Percentiles rank a stretch among this genome's conserved stretches.
Conservation (phyloP, 2,797 vertebrate genomes). For the Natrix natrix region DNA sequence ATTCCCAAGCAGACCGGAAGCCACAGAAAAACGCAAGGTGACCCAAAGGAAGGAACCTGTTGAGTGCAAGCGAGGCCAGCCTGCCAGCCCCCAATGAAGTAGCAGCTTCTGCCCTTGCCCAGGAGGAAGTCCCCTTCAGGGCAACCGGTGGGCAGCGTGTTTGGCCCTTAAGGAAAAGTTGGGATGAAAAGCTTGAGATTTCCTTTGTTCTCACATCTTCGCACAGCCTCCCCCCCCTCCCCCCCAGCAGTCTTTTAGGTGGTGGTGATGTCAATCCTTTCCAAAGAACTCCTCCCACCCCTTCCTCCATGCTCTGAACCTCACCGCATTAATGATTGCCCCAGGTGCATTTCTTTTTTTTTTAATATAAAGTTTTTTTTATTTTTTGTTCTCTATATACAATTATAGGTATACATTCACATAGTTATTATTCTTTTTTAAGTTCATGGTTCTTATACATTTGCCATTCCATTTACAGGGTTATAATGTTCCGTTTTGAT, state of each 20-base stretch:
- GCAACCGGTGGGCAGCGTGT: neutral
- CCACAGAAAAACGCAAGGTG: neutral
- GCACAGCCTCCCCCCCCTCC: neutral
- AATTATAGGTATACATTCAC: too few species aligned
- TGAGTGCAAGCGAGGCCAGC: neutral
- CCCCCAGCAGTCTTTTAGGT: neutral
- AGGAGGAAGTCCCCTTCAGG: neutral
- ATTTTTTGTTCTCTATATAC: too few species aligned
- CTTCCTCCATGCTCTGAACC: too few species aligned
- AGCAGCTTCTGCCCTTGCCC: neutral
- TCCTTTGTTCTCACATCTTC: neutral
- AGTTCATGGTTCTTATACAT: too few species aligned
- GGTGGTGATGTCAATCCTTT: neutral
- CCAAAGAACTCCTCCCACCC: too few species aligned
- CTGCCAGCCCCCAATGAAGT: neutral
- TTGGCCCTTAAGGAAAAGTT: neutral
- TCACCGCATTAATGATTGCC: neutral
- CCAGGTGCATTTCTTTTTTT: neutral
- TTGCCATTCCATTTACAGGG: too few species aligned
- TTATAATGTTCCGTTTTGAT: too few species aligned
- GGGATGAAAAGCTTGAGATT: neutral
- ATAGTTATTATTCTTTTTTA: too few species aligned
- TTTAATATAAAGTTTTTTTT: too few species aligned
- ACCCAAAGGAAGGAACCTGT: neutral
- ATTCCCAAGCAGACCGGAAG: neutral